Evolutionary conservation across 2,113 vertebrate genomes (phyloP), one percentile per base, ranked within the genome.

Genomic region (Tragelaphus strepsiceros): DNA sequence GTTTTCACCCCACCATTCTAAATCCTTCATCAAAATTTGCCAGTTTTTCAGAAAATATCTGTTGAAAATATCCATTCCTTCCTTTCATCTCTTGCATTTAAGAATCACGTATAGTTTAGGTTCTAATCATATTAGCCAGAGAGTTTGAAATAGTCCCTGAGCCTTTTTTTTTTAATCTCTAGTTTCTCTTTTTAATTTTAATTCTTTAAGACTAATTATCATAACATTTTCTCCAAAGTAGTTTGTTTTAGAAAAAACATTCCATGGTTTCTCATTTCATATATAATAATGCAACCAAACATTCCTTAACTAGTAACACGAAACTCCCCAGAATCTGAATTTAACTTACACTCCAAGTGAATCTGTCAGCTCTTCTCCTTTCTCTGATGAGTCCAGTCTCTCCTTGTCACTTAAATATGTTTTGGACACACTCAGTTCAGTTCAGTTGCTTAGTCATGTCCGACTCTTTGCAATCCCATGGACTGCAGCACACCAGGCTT

Each of bases 361-460:
- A 74, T 49, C 15, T 90, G 83, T 46, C 46, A 51, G 7, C 51
- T 83, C 30, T 88, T 59, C 5, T 4, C 15, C 64, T 91, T 87
- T 53, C 51, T 10, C n/a, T 86, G 32, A 21, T 5, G 59, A 30
- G 14, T 46, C 16, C 62, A 28, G 2, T 21, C 24, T 54, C 11
- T 59, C 74, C 35, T 58, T 84, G 30, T 58, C 16, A 61, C 67
- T 88, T 95, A 21, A 35, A 30, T 78, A 62, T n/a, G 1, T 84
- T 56, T n/a, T 77, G 26, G 35, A 39, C 46, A 39, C 62, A 88
- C 10, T 39, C 5, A 71, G 35, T 77, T 77, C 35, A 43, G 22
- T 43, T 77, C 22, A 77, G 67, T 71, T 0, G 0, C 35, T 77
- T 39, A 77, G 71, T 26, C 3, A 0, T 77, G 12, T 77, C 22